Base-by-base conservation (phyloP, 37 sponge, comb jelly and placozoan genomes). In the Axinella damicornis region DNA sequence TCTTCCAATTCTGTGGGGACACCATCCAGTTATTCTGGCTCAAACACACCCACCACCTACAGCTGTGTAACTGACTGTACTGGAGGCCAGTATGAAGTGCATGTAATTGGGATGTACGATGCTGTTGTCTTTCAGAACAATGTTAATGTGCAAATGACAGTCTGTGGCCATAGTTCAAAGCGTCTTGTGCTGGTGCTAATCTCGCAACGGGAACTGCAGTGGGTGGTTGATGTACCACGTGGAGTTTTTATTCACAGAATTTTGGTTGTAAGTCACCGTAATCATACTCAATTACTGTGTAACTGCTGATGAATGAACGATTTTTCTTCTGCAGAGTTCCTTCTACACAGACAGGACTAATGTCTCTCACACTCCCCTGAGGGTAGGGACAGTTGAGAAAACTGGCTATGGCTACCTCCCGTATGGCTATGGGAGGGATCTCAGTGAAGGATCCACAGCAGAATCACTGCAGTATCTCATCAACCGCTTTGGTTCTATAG, bases 1-100 rank as follows among this genome's bases (percentile, higher is more conserved):
- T 61, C 63, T 25, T n/a, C n/a, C 25, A 61, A 61, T 61, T 2
- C 25, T 27, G 63, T 61, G n/a, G 63, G 63, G 63, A 25, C n/a
- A 27, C 63, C 63, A 61, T 27, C 5, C 5, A 27, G 5, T 61
- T 5, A 27, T n/a, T 46, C 4, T 46, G 9, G 46, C 6, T 46
- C 46, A 46, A 25, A 14, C 27, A 6, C 63, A 2, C 25, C n/a
- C 2, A 61, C 63, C 27, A 61, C 63, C 27, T 61, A 61, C 63
- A 61, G 63, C 13, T 61, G 63, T 25, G 63, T 61, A 6, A 25
- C 63, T 14, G 27, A 61, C 63, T 61, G 63, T 14, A 46, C 46
- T 46, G 46, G 46, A 46, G 46, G 6, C 46, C 63, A 61, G 63
- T 61, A 61, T 61, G 63, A 61, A 27, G 63, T 61, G 63, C 63